phyloP scores from a whole-genome alignment of 1,140 invertebrate genomes.

The Drosophila burlai region DNA sequence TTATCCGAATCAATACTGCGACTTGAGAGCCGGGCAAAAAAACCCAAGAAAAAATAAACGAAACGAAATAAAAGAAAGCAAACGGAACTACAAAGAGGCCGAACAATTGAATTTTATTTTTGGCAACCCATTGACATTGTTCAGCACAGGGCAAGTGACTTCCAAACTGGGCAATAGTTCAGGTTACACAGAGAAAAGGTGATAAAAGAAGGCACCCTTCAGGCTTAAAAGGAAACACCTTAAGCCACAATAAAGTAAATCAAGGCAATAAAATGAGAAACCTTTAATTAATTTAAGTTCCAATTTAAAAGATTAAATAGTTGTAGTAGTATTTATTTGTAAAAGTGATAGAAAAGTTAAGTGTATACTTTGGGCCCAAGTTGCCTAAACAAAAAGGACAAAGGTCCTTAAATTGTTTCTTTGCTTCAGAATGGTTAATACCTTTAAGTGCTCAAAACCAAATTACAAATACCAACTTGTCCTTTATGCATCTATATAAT shows the following conservation, averaged over 20 bases:
- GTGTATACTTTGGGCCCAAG: neutral
- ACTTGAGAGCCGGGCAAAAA: constrained; percentile 19
- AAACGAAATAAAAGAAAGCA: constrained; percentile 25
- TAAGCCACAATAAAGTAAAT: neutral
- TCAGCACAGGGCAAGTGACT: constrained; percentile 37
- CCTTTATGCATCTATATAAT: neutral
- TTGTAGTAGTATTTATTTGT: neutral
- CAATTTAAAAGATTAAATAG: too few species aligned
- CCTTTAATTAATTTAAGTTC: too few species aligned
- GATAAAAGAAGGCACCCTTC: neutral
- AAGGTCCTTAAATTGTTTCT: neutral
- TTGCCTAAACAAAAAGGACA: neutral
- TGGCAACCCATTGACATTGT: constrained; percentile 49
- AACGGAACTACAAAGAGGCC: constrained; percentile 20
- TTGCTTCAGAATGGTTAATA: neutral
- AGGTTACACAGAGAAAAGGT: constrained; percentile 9
- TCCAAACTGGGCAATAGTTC: constrained; percentile 6
- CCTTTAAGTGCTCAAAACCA: neutral
- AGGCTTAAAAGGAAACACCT: neutral
- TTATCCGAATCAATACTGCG: constrained; percentile 51
- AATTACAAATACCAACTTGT: neutral
- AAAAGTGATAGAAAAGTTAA: neutral
- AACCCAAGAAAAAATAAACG: neutral
- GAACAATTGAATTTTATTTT: constrained; percentile 58
- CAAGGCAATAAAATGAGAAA: neutral